Conservation (phyloP, 1,140 invertebrate genomes). For the Semibalanus balanoides region DNA sequence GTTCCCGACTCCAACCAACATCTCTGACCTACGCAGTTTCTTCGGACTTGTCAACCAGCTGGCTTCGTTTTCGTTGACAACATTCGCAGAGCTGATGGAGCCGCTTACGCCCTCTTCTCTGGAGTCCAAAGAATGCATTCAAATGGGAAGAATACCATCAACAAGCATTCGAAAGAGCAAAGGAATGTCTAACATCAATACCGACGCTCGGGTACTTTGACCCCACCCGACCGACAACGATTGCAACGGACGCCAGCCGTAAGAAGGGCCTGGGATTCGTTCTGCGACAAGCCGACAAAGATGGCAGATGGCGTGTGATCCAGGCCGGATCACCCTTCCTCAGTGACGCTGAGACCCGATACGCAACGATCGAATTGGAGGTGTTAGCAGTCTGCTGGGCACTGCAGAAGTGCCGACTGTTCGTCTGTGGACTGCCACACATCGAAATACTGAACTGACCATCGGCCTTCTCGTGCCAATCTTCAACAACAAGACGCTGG, state of each 20-base stretch:
- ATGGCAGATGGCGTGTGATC: constrained; percentile 1
- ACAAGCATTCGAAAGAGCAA: not conserved
- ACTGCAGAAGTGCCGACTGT: constrained; percentile 21
- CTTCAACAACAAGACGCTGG: too few relatives aligned
- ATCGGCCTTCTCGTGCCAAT: constrained; percentile 25
- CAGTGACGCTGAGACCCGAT: constrained; percentile 19
- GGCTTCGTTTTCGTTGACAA: constrained; percentile 9
- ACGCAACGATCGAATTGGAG: constrained; percentile 19
- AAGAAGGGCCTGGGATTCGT: not conserved
- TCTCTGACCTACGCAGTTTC: constrained; percentile 10
- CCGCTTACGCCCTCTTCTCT: not conserved
- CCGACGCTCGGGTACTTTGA: constrained; percentile 5
- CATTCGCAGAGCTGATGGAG: not conserved
- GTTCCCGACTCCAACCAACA: constrained; percentile 7
- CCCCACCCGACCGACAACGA: not conserved
- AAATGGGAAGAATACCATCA: constrained; percentile 5
- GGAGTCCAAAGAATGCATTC: not conserved
- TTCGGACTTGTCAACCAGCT: constrained; percentile 12
- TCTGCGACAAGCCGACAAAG: not conserved
- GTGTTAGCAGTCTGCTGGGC: constrained; percentile 18
- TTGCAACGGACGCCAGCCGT: not conserved
- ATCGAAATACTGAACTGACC: constrained; percentile 26
- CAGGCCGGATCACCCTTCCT: constrained; percentile 14
- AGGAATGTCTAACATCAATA: not conserved
- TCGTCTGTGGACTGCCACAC: constrained; percentile 15